Conservation (phyloP, 2,888 invertebrate genomes). For the Cosmorhoe ocellata region DNA sequence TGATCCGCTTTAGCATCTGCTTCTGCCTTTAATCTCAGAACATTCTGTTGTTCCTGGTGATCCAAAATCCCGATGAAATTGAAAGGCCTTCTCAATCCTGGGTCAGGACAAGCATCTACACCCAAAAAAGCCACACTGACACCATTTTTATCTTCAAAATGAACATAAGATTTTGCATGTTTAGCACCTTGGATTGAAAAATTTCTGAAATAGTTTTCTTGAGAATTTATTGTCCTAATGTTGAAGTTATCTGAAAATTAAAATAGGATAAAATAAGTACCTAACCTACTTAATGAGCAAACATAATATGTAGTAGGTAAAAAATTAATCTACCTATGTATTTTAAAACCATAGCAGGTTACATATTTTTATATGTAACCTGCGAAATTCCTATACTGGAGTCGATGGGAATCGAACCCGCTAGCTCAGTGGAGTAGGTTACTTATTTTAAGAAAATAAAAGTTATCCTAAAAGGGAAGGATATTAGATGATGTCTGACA, state of each 20-base stretch:
- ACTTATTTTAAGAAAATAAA: too few relatives aligned
- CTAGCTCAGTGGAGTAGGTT: too few relatives aligned
- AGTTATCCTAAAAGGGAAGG: too few relatives aligned
- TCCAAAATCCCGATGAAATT: slow-evolving; percentile 93
- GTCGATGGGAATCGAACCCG: too few relatives aligned
- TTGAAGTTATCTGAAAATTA: slow-evolving; percentile 92
- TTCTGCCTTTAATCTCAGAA: slow-evolving; percentile 81
- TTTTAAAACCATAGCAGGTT: too few relatives aligned
- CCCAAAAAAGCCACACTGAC: slow-evolving; percentile 91
- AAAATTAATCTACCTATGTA: too few relatives aligned
- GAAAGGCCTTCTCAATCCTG: slow-evolving; percentile 93
- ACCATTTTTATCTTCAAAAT: slow-evolving; percentile 78
- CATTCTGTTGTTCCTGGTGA: slow-evolving; percentile 77
- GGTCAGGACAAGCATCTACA: slow-evolving; percentile 93
- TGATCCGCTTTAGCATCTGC: slow-evolving; percentile 75
- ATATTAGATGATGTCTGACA: too few relatives aligned
- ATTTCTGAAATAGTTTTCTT: slow-evolving; percentile 88
- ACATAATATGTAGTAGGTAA: too few relatives aligned
- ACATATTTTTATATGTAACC: too few relatives aligned
- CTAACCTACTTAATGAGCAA: too few relatives aligned
- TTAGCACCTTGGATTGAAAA: slow-evolving; percentile 90
- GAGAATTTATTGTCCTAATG: slow-evolving; percentile 85
- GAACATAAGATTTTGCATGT: slow-evolving; percentile 88
- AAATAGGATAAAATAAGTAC: neutral
- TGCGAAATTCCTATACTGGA: too few relatives aligned